phyloP scores from a whole-genome alignment of 2,797 vertebrate species.

The Pristis pectinata region DNA sequence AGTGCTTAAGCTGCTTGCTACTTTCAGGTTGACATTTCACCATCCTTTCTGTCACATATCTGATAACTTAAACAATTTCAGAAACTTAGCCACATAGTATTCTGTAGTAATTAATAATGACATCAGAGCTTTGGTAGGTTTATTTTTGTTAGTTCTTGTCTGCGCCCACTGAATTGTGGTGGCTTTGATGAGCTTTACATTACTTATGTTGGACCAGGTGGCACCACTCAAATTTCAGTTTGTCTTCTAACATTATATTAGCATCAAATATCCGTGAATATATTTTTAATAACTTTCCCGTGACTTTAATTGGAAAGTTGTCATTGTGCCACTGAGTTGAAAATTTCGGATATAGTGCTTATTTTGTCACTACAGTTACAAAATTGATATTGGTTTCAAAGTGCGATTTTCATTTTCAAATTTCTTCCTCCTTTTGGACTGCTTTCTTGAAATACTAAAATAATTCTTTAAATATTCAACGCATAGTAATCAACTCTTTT shows the following conservation, averaged over 20 bases:
- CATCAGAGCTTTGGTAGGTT: neutral
- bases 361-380: neutral
- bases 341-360: neutral
- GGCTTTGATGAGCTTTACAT: neutral
- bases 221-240: neutral
- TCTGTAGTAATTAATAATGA: too few species aligned
- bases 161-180: neutral
- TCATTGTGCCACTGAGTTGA: neutral
- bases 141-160: neutral
- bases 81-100: neutral
- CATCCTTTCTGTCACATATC: neutral
- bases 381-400: neutral
- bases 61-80: neutral
- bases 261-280: neutral
- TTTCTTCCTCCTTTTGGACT: neutral
- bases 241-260: neutral
- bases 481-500: neutral
- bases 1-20: neutral
- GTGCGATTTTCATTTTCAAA: neutral
- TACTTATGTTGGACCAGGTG: neutral
- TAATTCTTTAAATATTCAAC: neutral
- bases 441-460: neutral
- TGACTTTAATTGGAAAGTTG: neutral
- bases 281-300: neutral
- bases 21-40: neutral